Evolutionary conservation across 2,888 invertebrate species (phyloP), one percentile per base, ranked within the genome.

Genomic region (Orgyia antiqua): DNA sequence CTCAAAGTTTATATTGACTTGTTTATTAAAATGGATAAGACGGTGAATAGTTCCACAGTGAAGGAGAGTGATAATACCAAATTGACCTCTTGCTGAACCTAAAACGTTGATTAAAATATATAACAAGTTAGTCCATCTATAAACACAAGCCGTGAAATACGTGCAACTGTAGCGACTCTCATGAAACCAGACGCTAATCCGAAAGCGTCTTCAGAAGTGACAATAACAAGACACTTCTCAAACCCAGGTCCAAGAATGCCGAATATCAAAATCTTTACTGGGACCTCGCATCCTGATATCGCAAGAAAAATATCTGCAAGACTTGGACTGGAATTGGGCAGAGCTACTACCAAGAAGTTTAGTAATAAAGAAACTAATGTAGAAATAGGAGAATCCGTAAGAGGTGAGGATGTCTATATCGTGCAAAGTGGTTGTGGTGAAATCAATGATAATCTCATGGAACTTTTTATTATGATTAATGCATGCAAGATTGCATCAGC

Each of bases 221-320:
- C 31, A 29, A 13, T 31, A 13, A 18, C 31, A 3, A 25, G 31
- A 31, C 31, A 38, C 27, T 62, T 70, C 34, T 58, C 51, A 10
- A 62, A 69, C 33, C 71, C 69, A 31, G 63, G 68, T 39, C 60
- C 71, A 32, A 86, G 89, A 88, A 99, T 99, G 99, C 99, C 99
- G 62, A 99, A 99, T 86, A 99, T 99, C 64, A 99, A 99, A 90
- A 95, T 99, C 54, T 99, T 99, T 86, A 95, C 96, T 66, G 99
- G 99, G 42, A 96, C 95, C 45, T 98, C 98, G 36, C 98, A 99
- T 86, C 95, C 95, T 27, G 98, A 99, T 70, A 89, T 99, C 50
- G 97, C 98, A n/a, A 95, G 96, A 71, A 92, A 94, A 70, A 97
- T 99, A 58, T 96, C 95, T 50, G 94, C 96, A 68, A 91, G 99